Conservation (phyloP, 2,888 invertebrate species). For the Theodoxus fluviatilis region DNA sequence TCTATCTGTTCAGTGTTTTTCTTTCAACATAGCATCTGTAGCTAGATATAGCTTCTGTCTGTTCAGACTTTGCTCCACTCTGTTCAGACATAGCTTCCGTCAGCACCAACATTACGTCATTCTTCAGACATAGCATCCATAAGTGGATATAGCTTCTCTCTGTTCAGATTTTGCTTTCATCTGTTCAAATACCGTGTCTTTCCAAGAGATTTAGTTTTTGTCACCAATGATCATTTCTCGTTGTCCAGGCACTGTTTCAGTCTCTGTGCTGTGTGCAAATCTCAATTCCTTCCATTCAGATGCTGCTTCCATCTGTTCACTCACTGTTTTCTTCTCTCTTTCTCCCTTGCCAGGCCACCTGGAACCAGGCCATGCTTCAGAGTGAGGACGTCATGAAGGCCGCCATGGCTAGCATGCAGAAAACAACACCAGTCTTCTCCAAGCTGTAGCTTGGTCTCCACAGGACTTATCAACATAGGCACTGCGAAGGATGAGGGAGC, state of each 20-base stretch:
- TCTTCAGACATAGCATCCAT: no score
- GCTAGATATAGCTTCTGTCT: no score
- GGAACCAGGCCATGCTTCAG: constrained; percentile 87
- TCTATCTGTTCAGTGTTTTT: no score
- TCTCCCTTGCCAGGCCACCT: constrained; percentile 72
- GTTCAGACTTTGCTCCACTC: no score
- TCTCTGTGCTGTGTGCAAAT: not conserved
- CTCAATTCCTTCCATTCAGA: not conserved
- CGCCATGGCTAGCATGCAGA: constrained; percentile 72
- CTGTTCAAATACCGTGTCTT: not conserved
- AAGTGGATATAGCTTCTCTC: no score
- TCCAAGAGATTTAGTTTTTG: not conserved
- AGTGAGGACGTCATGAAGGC: constrained; percentile 85
- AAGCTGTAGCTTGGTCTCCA: no score
- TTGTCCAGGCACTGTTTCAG: not conserved
- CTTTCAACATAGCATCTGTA: no score
- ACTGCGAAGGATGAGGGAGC: no score
- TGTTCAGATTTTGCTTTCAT: not conserved
- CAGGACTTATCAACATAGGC: no score
- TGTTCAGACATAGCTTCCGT: not conserved
- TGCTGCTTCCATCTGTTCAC: not conserved
- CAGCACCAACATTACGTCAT: no score
- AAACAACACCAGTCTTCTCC: constrained; percentile 76
- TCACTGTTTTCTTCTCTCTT: not conserved
- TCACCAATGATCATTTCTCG: not conserved